Evolutionary conservation across 2,113 vertebrate genomes (phyloP), one percentile per base, ranked within the genome.

Genomic region (Ornithorhynchus anatinus): DNA sequence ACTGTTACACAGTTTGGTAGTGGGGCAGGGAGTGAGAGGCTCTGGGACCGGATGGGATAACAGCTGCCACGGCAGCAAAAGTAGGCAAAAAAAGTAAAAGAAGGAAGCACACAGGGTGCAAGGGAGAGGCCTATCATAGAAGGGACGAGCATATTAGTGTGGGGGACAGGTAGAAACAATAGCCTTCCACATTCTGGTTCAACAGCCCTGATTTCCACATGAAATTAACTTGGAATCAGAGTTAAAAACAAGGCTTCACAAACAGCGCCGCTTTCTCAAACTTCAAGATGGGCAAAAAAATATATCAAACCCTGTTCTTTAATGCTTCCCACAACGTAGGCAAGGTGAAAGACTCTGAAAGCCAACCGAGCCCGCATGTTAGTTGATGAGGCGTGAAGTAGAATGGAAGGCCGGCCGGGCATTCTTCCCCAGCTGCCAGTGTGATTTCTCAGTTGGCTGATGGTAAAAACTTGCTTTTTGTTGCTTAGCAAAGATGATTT

Each of bases 251-350:
- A 52, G 65, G 51, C 23, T 6, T 71, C 17, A 44, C 38, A 65
- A 31, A 33, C 13, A 47, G 32, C 45, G 42, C 44, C 72, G 68
- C 16, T 71, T 72, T 40, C 29, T 33, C 68, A 38, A 74, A 62
- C 40, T 31, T 68, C 76, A 23, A 5, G 32, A 13, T 38, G 52
- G 22, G 25, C 17, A 36, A 17, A 77, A 56, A 77, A n/a, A n/a
- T n/a, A n/a, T n/a, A 17, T 39, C 52, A 59, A 40, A 27, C 29
- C 10, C 13, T 38, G 19, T 70, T 56, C 42, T 65, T 69, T 48
- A 7, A 7, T 36, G 38, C 10, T 87, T 48, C 11, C 22, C 15
- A n/a, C 19, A 42, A 36, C 47, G 75, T 36, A 1, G 60, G 19
- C 12, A 23, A 65, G 62, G 33, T 10, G 19, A 58, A 63, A 48